Base-by-base conservation (phyloP, 2,113 vertebrate species). In the Cyanistes caeruleus region DNA sequence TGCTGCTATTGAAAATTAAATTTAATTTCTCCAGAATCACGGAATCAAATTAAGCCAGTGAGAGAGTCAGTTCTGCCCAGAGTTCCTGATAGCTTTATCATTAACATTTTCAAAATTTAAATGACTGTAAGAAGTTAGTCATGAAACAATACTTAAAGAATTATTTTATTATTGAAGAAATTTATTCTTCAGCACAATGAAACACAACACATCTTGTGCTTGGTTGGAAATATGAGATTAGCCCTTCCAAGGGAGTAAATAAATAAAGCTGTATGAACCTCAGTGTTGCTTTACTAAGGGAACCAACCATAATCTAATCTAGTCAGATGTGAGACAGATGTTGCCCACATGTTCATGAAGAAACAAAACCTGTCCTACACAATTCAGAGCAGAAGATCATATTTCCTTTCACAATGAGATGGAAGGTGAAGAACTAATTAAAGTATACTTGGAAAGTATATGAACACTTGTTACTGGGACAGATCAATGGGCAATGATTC, bases 1-100 rank as follows among this genome's bases (percentile, higher is more conserved):
- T 84, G 43, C 20, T 64, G 31, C 18, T 76, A 93, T 82, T 79
- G 56, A 16, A 95, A 76, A 82, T 82, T 82, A 75, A 87, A 72
- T 84, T 87, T 48, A 46, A 74, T 84, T 95, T 46, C 6, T 76
- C n/a, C n/a, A 83, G 44, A 75, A 87, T 30, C 67, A 73, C 18
- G 73, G 78, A 79, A 87, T 48, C 9, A 82, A 91, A 69, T 46
- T 65, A 76, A 91, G 16, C 10, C 35, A 84, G 20, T 37, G 73
- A 78, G 13, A n/a, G 15, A 53, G 13, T 43, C 33, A 65, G 13
- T 72, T 75, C 65, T 43, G 28, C 22, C 28, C 7, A 5, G 23
- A 48, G 14, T 30, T 89, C 9, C 31, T 33, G 10, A 8, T 82
- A 43, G 3, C 14, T n/a, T 75, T 64, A 41, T 12, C 4, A 30